Percentiles rank a stretch among this genome's conserved stretches.
These are phyloP conservation scores for Oryzias melastigma DNA, from an alignment of 2,113 vertebrate species.

Conservation along the genomic window DNA sequence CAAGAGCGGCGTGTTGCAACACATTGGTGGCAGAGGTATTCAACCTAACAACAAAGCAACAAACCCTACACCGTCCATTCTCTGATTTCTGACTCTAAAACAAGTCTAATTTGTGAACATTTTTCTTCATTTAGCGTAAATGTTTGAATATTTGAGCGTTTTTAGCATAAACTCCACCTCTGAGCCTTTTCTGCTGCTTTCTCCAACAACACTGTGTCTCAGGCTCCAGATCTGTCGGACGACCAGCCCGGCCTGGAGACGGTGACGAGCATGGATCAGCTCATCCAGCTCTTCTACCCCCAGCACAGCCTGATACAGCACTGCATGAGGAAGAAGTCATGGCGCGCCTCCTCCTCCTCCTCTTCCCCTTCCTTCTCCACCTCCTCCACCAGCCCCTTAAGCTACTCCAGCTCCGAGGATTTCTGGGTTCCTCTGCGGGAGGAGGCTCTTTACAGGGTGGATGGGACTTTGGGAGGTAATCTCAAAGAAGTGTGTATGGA, in stretches of 20 bases:
- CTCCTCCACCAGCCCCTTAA: conserved; percentile 31
- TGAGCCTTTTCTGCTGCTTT: background rate
- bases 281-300: conserved; percentile 65
- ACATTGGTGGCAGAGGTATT: conserved; percentile 60
- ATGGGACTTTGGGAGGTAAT: conserved; percentile 55
- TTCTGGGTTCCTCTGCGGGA: conserved; percentile 49
- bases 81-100: no score
- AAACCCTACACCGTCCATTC: conserved; percentile 13
- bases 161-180: no score
- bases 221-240: conserved; percentile 46
- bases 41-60: no score
- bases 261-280: conserved; percentile 63
- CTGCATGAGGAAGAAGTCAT: conserved; percentile 61
- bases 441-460: conserved; percentile 55
- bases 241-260: conserved; percentile 51
- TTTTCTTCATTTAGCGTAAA: no score
- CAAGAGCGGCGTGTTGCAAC: conserved; percentile 60
- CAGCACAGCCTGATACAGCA: conserved; percentile 65
- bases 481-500: background rate
- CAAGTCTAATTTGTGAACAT: no score
- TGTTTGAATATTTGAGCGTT: no score
- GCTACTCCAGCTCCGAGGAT: conserved; percentile 22
- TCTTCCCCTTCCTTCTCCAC: conserved; percentile 27
- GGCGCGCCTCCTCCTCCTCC: conserved; percentile 26
- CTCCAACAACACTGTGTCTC: background rate